phyloP scores from a whole-genome alignment of 2,113 vertebrate species.

The Chelonoidis abingdonii region DNA sequence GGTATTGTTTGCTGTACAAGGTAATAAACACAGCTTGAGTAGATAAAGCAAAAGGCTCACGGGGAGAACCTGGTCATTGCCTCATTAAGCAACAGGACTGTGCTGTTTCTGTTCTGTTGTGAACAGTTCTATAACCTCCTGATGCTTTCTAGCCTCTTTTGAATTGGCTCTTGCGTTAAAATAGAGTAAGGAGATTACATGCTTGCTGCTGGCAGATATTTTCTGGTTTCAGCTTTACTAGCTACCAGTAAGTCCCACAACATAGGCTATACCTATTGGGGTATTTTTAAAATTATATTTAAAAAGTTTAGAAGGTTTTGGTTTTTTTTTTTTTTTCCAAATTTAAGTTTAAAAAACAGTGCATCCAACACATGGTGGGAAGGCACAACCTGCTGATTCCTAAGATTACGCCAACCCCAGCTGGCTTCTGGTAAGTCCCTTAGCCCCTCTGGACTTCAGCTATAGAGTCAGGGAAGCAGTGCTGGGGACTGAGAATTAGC shows the following conservation, averaged over 20 bases:
- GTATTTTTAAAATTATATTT: not conserved
- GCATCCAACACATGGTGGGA: not conserved
- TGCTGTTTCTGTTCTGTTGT: rapidly evolving
- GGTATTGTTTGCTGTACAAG: not conserved
- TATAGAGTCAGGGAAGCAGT: not conserved
- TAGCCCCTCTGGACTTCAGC: not conserved
- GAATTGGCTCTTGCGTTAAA: not conserved
- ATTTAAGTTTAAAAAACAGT: not conserved
- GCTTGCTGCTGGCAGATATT: too few species aligned
- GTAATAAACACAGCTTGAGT: not conserved
- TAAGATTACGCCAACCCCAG: not conserved
- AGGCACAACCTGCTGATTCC: not conserved
- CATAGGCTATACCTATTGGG: not conserved
- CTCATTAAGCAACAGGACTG: rapidly evolving
- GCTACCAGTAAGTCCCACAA: not conserved
- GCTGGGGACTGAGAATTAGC: not conserved
- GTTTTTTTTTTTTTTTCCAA: not conserved
- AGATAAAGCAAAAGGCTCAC: rapidly evolving
- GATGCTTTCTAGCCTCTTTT: not conserved
- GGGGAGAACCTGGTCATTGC: not conserved
- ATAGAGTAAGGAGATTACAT: rapidly evolving
- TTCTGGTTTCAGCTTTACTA: not conserved
- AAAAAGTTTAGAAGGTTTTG: not conserved
- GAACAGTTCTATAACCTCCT: rapidly evolving
- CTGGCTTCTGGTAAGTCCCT: not conserved